Conservation (phyloP, 1,140 invertebrate genomes). For the Sinella curviseta region DNA sequence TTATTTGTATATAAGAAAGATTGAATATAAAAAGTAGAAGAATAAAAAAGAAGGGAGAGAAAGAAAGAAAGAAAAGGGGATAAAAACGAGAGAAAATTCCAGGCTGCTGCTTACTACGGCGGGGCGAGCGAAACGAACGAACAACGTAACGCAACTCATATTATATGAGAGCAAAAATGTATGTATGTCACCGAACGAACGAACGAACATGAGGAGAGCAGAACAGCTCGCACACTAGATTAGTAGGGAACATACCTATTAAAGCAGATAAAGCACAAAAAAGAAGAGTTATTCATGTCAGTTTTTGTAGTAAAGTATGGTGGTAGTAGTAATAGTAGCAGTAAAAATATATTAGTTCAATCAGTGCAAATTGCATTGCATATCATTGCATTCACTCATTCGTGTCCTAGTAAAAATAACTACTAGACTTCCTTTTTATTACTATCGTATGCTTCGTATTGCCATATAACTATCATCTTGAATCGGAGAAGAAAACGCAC, state of each 20-base stretch:
- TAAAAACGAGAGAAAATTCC: background rate
- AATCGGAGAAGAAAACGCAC: too few relatives aligned
- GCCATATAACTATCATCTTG: too few relatives aligned
- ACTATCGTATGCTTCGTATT: too few relatives aligned
- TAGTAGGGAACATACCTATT: conserved; percentile 19
- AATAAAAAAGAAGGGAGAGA: background rate
- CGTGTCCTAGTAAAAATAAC: too few relatives aligned
- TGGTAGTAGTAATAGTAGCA: too few relatives aligned
- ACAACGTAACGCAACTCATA: background rate
- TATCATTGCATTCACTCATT: too few relatives aligned
- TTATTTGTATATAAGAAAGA: background rate
- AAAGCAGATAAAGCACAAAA: conserved; percentile 8
- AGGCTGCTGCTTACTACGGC: background rate
- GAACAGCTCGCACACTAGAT: conserved; percentile 2
- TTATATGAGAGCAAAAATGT: background rate
- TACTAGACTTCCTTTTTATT: too few relatives aligned
- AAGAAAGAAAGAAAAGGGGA: background rate
- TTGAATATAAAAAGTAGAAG: background rate
- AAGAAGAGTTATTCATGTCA: background rate
- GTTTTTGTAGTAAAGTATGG: too few relatives aligned
- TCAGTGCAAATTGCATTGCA: too few relatives aligned
- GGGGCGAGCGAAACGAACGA: background rate
- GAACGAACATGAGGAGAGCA: background rate
- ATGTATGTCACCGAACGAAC: conserved; percentile 2
- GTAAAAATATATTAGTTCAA: too few relatives aligned